These are phyloP conservation scores for Zaprionus ghesquierei DNA, from an alignment of 1,140 invertebrate genomes.

Conservation along the genomic window DNA sequence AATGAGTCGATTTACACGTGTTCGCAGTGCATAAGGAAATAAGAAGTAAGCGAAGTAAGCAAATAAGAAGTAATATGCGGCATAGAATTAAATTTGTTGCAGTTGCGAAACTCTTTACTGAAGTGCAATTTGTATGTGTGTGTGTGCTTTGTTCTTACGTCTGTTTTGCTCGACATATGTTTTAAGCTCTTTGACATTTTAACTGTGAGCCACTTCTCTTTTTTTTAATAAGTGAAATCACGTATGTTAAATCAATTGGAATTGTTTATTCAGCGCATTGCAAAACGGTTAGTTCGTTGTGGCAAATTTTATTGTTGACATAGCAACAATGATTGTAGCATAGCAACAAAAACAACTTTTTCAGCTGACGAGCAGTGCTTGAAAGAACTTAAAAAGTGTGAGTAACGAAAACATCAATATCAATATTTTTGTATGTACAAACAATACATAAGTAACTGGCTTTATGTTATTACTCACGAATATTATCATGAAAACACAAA, in stretches of 20 bases:
- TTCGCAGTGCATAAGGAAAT: background rate
- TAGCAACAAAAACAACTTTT: conserved; percentile 50
- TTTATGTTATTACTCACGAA: background rate
- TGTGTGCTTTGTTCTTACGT: conserved; percentile 49
- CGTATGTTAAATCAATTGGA: conserved; percentile 65
- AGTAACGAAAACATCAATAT: background rate
- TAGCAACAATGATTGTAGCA: conserved; percentile 54
- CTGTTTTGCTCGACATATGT: conserved; percentile 45
- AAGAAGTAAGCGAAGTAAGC: too few relatives aligned
- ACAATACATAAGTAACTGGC: background rate
- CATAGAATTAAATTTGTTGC: conserved; percentile 43
- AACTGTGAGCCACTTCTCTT: background rate
- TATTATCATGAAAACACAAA: background rate
- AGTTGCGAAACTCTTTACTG: background rate
- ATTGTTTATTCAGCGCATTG: conserved; percentile 41
- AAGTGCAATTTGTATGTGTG: conserved; percentile 1
- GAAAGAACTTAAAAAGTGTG: conserved; percentile 7
- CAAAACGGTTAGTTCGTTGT: conserved; percentile 47
- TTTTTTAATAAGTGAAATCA: background rate
- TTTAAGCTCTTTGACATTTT: conserved; percentile 57
- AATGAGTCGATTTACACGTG: background rate
- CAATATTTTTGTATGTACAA: background rate
- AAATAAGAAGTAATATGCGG: conserved; percentile 12
- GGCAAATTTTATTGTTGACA: conserved; percentile 50
- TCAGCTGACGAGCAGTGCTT: conserved; percentile 52